Percentiles rank a stretch among this genome's conserved stretches.
phyloP scores from a whole-genome alignment of 2,113 vertebrate genomes.

The Pelodiscus sinensis region DNA sequence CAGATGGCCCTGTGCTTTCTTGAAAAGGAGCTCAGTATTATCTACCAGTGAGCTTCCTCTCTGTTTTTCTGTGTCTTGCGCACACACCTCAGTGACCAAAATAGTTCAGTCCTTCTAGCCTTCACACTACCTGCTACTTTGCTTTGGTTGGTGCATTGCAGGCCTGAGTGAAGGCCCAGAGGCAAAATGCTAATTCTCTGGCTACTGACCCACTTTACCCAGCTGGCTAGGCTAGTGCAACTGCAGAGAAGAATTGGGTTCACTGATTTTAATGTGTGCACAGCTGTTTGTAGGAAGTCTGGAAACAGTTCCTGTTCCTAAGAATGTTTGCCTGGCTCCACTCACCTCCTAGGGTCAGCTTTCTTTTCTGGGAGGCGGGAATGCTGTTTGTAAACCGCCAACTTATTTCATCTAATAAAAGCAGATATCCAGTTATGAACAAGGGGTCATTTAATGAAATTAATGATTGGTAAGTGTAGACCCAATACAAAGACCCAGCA shows the following conservation, averaged over 20 bases:
- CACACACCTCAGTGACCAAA: neutral
- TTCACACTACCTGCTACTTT: neutral
- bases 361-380: neutral
- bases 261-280: fast-evolving
- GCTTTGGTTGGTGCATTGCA: neutral
- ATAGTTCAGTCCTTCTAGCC: neutral
- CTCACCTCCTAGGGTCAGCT: neutral
- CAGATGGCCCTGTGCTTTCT: neutral
- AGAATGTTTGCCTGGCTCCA: neutral
- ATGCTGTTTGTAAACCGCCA: neutral
- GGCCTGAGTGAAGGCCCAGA: neutral
- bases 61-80: neutral
- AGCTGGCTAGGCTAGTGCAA: neutral
- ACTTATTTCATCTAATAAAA: neutral
- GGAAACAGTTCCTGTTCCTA: neutral
- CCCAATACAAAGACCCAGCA: constrained; percentile 40
- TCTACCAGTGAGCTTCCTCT: neutral
- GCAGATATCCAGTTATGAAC: neutral
- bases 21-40: neutral
- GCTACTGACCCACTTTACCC: neutral
- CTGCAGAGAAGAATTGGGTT: neutral
- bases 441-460: neutral
- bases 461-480: constrained; percentile 23
- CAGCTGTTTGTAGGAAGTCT: neutral
- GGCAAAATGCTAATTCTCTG: neutral